Conservation (phyloP, 2,888 invertebrate genomes). For the Hermodice carunculata region DNA sequence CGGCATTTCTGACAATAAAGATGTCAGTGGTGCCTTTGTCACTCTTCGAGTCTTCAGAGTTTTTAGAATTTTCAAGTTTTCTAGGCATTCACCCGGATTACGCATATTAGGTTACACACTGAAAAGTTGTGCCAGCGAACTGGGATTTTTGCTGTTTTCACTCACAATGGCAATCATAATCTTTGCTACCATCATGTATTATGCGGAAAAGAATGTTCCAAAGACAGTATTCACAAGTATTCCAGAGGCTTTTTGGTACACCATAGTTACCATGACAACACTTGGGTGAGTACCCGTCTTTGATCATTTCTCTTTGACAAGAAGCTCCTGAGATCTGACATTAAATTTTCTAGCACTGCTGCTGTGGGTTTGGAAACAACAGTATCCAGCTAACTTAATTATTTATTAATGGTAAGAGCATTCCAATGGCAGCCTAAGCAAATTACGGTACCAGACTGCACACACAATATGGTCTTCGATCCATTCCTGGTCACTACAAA, state of each 20-base stretch:
- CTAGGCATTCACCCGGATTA: constrained; percentile 97
- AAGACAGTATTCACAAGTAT: constrained; percentile 98
- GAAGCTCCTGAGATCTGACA: no score
- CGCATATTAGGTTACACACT: constrained; percentile 98
- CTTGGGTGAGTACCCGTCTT: constrained; percentile 84
- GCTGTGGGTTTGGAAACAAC: no score
- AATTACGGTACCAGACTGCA: no score
- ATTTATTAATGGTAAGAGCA: no score
- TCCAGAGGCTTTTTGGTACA: constrained; percentile 99
- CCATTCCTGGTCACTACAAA: no score
- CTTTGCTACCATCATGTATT: constrained; percentile 99
- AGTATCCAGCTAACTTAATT: no score
- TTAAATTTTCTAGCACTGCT: no score
- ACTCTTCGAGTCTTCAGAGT: constrained; percentile 98
- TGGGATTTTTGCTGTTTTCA: constrained; percentile 98
- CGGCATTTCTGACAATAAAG: constrained; percentile 96
- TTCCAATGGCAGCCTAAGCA: no score
- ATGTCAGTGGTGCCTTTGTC: constrained; percentile 98
- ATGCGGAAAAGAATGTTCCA: constrained; percentile 98
- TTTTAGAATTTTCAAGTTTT: constrained; percentile 99
- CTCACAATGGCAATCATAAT: constrained; percentile 99
- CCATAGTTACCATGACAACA: constrained; percentile 99
- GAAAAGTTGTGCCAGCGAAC: constrained; percentile 97
- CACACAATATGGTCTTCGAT: no score
- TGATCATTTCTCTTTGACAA: no score